Evolutionary conservation across 2,797 vertebrate genomes (phyloP).

Genomic region (Caiman crocodilus): DNA sequence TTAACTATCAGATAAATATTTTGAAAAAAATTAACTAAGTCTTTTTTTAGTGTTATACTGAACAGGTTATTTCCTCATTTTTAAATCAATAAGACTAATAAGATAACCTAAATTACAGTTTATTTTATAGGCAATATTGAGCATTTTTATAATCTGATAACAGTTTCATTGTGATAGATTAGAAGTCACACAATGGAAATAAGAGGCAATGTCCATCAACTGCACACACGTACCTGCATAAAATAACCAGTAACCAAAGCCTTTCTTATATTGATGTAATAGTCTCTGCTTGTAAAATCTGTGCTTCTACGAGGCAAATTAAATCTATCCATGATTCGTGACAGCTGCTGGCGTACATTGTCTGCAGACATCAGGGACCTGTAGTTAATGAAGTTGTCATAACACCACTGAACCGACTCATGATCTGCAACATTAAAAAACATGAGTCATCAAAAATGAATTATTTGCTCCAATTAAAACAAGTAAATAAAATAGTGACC

Average conservation of each 20-base stretch:
- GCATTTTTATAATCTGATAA: background rate
- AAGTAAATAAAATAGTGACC: conserved; percentile 41
- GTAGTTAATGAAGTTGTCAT: conserved; percentile 99
- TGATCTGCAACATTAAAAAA: conserved; percentile 90
- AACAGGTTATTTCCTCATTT: background rate
- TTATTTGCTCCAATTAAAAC: conserved; percentile 67
- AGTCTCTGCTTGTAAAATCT: conserved; percentile 95
- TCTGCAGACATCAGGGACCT: conserved; percentile 99
- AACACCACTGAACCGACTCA: conserved; percentile 99
- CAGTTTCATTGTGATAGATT: background rate
- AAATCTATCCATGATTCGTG: conserved; percentile 99
- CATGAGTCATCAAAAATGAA: conserved; percentile 70
- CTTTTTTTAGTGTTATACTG: background rate
- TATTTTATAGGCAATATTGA: background rate
- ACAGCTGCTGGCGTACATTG: conserved; percentile 98
- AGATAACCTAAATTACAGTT: background rate
- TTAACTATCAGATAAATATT: background rate
- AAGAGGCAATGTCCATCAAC: background rate
- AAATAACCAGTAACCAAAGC: conserved; percentile 97
- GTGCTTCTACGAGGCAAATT: conserved; percentile 95
- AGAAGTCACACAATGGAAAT: background rate
- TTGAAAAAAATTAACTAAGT: background rate
- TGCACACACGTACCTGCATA: conserved; percentile 89
- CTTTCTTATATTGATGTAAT: conserved; percentile 96
- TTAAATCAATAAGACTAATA: conserved; percentile 7